These are phyloP conservation scores for Amphilophus citrinellus DNA, from an alignment of 2,113 vertebrate species.

Conservation along the genomic window DNA sequence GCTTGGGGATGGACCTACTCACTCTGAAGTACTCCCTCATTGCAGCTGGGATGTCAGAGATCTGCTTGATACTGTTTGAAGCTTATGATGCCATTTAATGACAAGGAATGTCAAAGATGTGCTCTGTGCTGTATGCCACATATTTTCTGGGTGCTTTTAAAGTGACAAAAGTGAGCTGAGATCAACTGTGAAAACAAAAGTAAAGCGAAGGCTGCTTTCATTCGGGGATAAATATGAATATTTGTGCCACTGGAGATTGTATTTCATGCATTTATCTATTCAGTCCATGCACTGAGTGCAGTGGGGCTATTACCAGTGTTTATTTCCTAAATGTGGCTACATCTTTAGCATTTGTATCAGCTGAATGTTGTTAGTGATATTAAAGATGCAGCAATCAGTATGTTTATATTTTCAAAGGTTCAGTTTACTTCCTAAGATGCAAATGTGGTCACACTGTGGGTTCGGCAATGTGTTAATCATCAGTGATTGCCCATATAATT, in stretches of 20 bases:
- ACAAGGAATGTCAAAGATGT: neutral
- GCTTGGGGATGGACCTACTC: constrained; percentile 3
- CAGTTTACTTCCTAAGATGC: neutral
- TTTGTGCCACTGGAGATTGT: constrained; percentile 14
- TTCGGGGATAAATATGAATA: constrained; percentile 25
- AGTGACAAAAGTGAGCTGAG: constrained; percentile 12
- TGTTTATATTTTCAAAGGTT: constrained; percentile 5
- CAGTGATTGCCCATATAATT: constrained; percentile 1
- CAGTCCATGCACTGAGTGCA: neutral
- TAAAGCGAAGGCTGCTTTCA: constrained; percentile 12
- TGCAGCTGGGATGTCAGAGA: constrained; percentile 18
- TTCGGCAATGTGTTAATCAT: neutral
- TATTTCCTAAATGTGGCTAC: neutral
- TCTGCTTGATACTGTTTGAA: neutral
- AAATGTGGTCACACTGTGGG: neutral
- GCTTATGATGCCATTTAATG: constrained; percentile 10
- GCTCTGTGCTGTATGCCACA: too few relatives aligned
- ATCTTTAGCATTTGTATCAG: neutral
- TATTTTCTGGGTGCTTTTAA: constrained; percentile 14
- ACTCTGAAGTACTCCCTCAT: neutral
- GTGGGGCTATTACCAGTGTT: neutral
- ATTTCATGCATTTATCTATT: constrained; percentile 14
- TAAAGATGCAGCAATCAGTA: neutral
- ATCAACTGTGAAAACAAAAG: constrained; percentile 22
- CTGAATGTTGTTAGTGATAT: neutral